phyloP scores from a whole-genome alignment of 1,140 invertebrate genomes.

The Temnothorax longispinosus region DNA sequence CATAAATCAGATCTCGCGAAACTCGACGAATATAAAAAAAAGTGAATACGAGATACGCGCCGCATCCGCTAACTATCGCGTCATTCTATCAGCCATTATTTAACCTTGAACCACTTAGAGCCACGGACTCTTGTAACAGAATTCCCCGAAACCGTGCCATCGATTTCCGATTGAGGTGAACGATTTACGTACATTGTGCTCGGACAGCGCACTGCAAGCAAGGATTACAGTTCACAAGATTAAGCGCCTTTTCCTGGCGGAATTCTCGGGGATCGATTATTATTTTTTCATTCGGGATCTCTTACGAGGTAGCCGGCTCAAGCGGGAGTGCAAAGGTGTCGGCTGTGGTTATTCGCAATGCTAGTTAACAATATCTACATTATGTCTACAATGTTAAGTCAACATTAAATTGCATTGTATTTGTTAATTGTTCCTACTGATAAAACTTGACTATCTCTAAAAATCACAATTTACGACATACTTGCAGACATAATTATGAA shows the following conservation, averaged over 20 bases:
- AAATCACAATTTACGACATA: background rate
- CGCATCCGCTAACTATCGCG: background rate
- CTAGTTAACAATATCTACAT: background rate
- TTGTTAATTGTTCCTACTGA: background rate
- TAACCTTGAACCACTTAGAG: conserved; percentile 54
- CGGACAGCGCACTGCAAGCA: conserved; percentile 26
- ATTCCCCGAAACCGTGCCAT: conserved; percentile 46
- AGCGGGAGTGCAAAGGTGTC: background rate
- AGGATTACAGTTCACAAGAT: conserved; percentile 48
- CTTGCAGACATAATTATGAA: conserved; percentile 1
- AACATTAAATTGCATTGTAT: background rate
- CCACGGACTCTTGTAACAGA: conserved; percentile 44
- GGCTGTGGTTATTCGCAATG: background rate
- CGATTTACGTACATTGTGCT: conserved; percentile 40
- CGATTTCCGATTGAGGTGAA: conserved; percentile 55
- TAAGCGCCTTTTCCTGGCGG: conserved; percentile 11
- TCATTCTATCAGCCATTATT: conserved; percentile 24
- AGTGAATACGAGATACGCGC: background rate
- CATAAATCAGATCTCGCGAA: conserved; percentile 22
- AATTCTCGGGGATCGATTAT: conserved; percentile 41
- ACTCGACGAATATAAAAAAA: background rate
- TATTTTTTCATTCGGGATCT: conserved; percentile 41
- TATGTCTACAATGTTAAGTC: background rate
- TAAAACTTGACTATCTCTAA: background rate
- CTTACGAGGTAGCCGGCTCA: background rate